Conservation (phyloP, 2,797 vertebrate species). For the Anolis apletophallus region DNA sequence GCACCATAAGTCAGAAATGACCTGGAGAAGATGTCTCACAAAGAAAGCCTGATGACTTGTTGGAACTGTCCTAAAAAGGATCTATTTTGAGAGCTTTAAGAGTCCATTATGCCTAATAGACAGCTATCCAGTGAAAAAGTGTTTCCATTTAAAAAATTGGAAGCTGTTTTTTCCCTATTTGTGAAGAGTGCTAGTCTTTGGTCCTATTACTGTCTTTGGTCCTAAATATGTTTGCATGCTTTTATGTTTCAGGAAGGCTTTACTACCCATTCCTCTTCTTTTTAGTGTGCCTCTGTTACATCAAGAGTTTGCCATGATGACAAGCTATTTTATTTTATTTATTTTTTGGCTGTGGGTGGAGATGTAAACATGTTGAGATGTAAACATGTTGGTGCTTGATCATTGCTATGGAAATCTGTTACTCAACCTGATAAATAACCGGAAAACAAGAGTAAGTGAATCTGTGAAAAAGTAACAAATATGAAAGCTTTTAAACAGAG, state of each 20-base stretch:
- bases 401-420: slow-evolving; percentile 22
- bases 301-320: too few relatives aligned
- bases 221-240: background rate
- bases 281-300: background rate
- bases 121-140: background rate
- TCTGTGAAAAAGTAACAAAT: slow-evolving; percentile 38
- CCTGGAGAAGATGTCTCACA: background rate
- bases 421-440: slow-evolving; percentile 23
- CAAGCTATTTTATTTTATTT: too few relatives aligned
- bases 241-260: background rate
- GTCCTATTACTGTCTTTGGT: background rate
- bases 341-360: background rate
- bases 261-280: background rate
- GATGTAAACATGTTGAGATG: background rate
- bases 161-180: background rate
- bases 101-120: background rate
- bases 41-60: background rate
- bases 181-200: background rate
- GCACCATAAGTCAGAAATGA: too few relatives aligned
- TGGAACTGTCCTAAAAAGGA: background rate
- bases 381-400: background rate
- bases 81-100: background rate
- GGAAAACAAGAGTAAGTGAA: slow-evolving; percentile 44
- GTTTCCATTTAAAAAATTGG: background rate
- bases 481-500: background rate